Conservation (phyloP, 2,888 invertebrate genomes). For the Drosophila meridiana region DNA sequence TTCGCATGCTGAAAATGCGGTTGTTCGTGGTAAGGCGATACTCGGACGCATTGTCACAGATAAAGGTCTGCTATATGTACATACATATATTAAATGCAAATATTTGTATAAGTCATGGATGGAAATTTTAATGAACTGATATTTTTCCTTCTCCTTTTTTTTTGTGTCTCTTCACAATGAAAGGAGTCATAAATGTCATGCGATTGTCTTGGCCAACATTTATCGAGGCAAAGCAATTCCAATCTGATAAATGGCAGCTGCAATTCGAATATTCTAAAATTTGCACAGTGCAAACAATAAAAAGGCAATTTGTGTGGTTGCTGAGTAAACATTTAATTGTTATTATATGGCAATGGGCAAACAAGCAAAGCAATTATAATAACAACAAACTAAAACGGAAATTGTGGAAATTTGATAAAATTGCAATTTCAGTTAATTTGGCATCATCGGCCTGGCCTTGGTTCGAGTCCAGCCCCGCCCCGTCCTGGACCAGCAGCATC, state of each 20-base stretch:
- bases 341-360: conserved; percentile 39
- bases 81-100: conserved; percentile 43
- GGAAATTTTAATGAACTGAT: conserved; percentile 46
- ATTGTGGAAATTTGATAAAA: conserved; percentile 58
- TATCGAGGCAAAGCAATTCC: conserved; percentile 43
- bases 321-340: conserved; percentile 62
- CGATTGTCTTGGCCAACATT: not conserved
- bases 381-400: conserved; percentile 20
- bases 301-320: conserved; percentile 55
- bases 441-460: conserved; percentile 20
- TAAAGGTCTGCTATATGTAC: conserved; percentile 32
- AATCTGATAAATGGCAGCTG: conserved; percentile 53
- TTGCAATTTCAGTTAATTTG: conserved; percentile 68
- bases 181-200: conserved; percentile 4
- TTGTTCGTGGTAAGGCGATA: conserved; percentile 69
- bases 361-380: conserved; percentile 18
- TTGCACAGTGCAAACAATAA: conserved; percentile 48
- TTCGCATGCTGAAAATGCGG: conserved; percentile 69
- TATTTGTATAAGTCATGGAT: conserved; percentile 63
- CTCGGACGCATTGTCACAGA: conserved; percentile 45
- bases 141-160: not conserved
- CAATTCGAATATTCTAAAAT: conserved; percentile 31
- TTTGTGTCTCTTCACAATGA: not conserved
- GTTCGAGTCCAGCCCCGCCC: not conserved
- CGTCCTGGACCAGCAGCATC: conserved; percentile 45